Conservation (phyloP, 2,113 vertebrate species). For the Phoenicopterus ruber region DNA sequence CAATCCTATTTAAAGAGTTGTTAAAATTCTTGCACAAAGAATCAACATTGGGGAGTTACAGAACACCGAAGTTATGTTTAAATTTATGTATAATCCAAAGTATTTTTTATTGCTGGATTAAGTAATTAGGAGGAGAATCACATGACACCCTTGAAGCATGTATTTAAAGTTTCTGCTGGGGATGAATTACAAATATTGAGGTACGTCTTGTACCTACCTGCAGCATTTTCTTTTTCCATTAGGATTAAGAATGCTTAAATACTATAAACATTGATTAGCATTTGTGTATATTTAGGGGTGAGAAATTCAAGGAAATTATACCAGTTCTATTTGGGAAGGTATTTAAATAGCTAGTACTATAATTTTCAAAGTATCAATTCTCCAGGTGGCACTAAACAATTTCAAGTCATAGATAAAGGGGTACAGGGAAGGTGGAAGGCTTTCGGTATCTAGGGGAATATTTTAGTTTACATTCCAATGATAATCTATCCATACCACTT, state of each 20-base stretch:
- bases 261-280: background rate
- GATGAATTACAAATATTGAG: constrained; percentile 5
- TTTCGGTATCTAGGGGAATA: background rate
- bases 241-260: constrained; percentile 15
- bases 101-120: background rate
- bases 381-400: background rate
- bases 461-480: background rate
- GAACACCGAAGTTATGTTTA: background rate
- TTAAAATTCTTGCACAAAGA: background rate
- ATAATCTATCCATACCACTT: background rate
- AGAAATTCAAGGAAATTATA: background rate
- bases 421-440: background rate
- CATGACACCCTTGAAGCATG: background rate
- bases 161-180: constrained; percentile 12
- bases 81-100: background rate
- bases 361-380: background rate
- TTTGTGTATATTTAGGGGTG: background rate
- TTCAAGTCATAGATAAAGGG: background rate
- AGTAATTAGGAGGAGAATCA: constrained; percentile 14
- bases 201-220: background rate
- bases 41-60: background rate
- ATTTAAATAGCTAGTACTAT: background rate
- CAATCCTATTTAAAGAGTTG: background rate
- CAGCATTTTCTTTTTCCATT: background rate
- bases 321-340: background rate